Conservation (phyloP, 2,113 vertebrate genomes). For the Alexandromys fortis region DNA sequence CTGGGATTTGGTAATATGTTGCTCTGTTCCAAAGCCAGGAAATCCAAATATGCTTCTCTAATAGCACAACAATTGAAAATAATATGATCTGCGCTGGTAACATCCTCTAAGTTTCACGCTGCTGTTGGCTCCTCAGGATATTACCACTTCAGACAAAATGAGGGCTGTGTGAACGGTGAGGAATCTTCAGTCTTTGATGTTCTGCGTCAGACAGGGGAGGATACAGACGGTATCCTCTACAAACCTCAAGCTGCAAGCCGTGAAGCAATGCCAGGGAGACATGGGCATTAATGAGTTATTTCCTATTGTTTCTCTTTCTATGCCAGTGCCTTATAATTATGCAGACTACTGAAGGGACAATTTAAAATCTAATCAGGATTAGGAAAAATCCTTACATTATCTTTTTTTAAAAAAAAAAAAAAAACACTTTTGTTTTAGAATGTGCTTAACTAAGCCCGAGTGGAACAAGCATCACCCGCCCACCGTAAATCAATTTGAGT, state of each 20-base stretch:
- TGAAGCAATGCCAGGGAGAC: slow-evolving; percentile 81
- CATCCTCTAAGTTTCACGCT: slow-evolving; percentile 59
- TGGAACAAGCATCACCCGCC: slow-evolving; percentile 39
- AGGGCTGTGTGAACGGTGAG: slow-evolving; percentile 69
- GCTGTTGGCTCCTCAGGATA: slow-evolving; percentile 69
- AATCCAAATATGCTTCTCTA: slow-evolving; percentile 42
- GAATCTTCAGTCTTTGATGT: slow-evolving; percentile 62
- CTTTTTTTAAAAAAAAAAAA: neutral
- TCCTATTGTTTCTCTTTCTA: slow-evolving; percentile 61
- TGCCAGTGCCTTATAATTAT: slow-evolving; percentile 72
- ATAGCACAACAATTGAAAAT: slow-evolving; percentile 38
- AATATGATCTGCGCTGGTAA: slow-evolving; percentile 69
- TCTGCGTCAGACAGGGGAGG: slow-evolving; percentile 65
- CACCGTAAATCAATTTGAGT: slow-evolving; percentile 69
- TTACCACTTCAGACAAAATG: slow-evolving; percentile 76
- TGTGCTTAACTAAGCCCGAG: slow-evolving; percentile 76
- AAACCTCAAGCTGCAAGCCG: slow-evolving; percentile 68
- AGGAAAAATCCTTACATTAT: slow-evolving; percentile 64
- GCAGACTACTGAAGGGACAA: slow-evolving; percentile 51
- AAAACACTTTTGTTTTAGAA: slow-evolving; percentile 76
- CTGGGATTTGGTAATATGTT: slow-evolving; percentile 7
- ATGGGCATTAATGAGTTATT: slow-evolving; percentile 82
- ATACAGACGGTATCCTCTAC: slow-evolving; percentile 71
- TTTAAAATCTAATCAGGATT: slow-evolving; percentile 75
- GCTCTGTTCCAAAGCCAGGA: slow-evolving; percentile 42